These are phyloP conservation scores for Erithacus rubecula DNA, from an alignment of 2,797 vertebrate species.

Conservation along the genomic window DNA sequence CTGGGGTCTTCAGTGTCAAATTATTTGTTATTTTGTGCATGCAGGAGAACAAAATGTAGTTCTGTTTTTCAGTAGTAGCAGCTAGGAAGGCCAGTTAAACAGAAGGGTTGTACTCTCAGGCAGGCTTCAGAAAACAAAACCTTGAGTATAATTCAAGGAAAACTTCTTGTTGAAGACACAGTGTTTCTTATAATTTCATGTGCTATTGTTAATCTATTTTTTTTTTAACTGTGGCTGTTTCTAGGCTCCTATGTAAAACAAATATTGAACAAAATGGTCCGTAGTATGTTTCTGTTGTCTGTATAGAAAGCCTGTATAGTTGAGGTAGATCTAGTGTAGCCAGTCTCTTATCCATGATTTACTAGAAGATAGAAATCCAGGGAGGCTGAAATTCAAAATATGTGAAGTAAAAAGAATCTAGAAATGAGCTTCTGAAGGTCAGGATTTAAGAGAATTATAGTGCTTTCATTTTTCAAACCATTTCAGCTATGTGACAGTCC, in stretches of 20 bases:
- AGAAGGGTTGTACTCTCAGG: not conserved
- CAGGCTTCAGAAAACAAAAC: not conserved
- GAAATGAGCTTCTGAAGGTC: not conserved
- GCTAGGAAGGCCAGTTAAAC: not conserved
- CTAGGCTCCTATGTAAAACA: not conserved
- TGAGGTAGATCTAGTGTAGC: not conserved
- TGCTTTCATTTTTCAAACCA: not conserved
- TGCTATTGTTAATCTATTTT: not conserved
- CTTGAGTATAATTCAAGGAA: not conserved
- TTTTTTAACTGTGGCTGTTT: not conserved
- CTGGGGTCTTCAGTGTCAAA: not conserved
- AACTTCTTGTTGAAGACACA: not conserved
- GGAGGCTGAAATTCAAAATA: not conserved
- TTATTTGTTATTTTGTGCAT: not conserved
- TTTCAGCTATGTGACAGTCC: not conserved
- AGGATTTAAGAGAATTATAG: not conserved
- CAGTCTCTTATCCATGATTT: not conserved
- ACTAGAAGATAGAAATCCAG: not conserved
- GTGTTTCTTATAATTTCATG: not conserved
- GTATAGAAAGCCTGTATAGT: accelerated
- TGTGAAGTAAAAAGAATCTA: not conserved
- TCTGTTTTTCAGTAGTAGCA: not conserved
- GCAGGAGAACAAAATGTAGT: not conserved
- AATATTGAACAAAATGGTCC: not conserved
- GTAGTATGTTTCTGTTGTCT: not conserved